Conservation (phyloP, 1,140 invertebrate genomes). For the Ceratosolen solmsi region DNA sequence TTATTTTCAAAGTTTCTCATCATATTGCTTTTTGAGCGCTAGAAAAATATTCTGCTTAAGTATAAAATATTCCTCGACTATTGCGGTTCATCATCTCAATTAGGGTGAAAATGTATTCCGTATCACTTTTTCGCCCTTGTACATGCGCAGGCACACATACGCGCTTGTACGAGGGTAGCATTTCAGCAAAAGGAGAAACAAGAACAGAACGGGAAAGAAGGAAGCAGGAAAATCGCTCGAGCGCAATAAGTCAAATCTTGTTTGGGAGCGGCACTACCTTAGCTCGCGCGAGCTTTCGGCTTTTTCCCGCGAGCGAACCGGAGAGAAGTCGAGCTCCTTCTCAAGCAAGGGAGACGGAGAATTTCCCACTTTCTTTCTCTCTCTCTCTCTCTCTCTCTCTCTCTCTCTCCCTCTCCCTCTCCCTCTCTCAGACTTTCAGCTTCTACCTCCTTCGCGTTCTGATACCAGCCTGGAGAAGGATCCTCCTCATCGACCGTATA, state of each 20-base stretch:
- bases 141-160: neutral
- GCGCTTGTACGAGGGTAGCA: neutral
- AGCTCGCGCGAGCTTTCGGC: slow-evolving; percentile 23
- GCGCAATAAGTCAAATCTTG: slow-evolving; percentile 73
- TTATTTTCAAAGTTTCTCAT: neutral
- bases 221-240: slow-evolving; percentile 60
- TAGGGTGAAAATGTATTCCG: slow-evolving; percentile 35
- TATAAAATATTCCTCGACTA: slow-evolving; percentile 15
- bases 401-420: neutral
- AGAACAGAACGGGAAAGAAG: neutral
- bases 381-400: neutral
- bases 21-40: neutral
- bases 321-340: neutral
- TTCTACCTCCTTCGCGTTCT: neutral
- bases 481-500: slow-evolving; percentile 72
- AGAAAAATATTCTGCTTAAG: neutral
- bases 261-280: slow-evolving; percentile 63
- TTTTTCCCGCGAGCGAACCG: slow-evolving; percentile 29
- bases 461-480: slow-evolving; percentile 52
- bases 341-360: neutral
- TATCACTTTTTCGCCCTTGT: neutral
- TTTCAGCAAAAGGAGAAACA: neutral
- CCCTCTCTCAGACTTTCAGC: neutral
- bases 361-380: neutral
- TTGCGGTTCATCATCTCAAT: slow-evolving; percentile 41